Evolutionary conservation across 2,888 invertebrate genomes (phyloP).

Genomic region (Acrocyrtus sp.): DNA sequence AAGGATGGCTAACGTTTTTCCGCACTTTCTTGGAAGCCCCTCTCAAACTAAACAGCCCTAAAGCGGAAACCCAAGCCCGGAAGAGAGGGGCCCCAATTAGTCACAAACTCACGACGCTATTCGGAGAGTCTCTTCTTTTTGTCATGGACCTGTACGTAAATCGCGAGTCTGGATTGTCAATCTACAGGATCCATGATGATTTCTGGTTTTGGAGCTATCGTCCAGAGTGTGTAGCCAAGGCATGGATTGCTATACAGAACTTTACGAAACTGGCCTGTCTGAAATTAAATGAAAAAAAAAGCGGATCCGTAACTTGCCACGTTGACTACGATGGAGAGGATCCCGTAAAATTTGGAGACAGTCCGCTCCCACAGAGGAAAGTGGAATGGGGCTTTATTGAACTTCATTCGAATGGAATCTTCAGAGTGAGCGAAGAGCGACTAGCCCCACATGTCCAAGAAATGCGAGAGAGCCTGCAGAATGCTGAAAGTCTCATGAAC

Average conservation of each 20-base stretch:
- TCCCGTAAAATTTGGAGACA: slow-evolving; percentile 13
- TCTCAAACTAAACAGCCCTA: slow-evolving; percentile 5
- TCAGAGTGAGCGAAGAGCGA: slow-evolving; percentile 37
- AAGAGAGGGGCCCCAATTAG: slow-evolving; percentile 50
- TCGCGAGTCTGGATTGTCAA: slow-evolving; percentile 3
- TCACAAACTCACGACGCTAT: slow-evolving; percentile 39
- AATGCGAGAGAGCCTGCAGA: slow-evolving; percentile 40
- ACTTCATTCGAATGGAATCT: slow-evolving; percentile 51
- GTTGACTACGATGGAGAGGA: background rate
- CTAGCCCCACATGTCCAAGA: slow-evolving; percentile 34
- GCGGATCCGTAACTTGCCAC: slow-evolving; percentile 51
- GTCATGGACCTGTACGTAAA: slow-evolving; percentile 46
- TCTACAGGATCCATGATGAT: slow-evolving; percentile 54
- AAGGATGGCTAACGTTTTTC: slow-evolving; percentile 49
- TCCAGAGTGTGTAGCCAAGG: slow-evolving; percentile 16
- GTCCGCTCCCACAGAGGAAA: slow-evolving; percentile 42
- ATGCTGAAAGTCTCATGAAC: slow-evolving; percentile 37
- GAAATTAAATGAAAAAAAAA: slow-evolving; percentile 43
- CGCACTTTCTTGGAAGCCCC: slow-evolving; percentile 40
- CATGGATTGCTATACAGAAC: slow-evolving; percentile 45
- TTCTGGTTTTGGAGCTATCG: slow-evolving; percentile 54
- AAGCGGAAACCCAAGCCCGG: slow-evolving; percentile 12
- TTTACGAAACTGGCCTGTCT: slow-evolving; percentile 43
- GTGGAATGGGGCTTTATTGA: slow-evolving; percentile 55
- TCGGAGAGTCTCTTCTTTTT: slow-evolving; percentile 55